Evolutionary conservation across 1,140 invertebrate genomes (phyloP).

Genomic region (Drosophila sechellia): DNA sequence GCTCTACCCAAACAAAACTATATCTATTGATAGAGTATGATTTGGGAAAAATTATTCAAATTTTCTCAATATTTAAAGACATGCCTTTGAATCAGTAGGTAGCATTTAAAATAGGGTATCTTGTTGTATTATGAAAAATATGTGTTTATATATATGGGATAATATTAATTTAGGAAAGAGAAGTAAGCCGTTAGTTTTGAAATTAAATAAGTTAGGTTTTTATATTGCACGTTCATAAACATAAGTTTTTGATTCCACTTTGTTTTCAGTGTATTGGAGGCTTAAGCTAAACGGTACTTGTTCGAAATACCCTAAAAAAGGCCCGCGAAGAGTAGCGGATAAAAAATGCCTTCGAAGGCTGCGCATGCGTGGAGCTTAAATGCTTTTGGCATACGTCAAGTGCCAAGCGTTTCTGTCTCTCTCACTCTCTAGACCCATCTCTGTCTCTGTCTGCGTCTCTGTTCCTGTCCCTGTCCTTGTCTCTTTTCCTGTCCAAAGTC

Average conservation of each 20-base stretch:
- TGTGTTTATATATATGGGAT: no score
- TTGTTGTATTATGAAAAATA: no score
- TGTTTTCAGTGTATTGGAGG: neutral
- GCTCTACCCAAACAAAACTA: neutral
- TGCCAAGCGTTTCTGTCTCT: slow-evolving; percentile 37
- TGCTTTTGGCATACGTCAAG: slow-evolving; percentile 73
- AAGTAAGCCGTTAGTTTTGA: no score
- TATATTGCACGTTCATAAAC: no score
- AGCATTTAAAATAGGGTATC: no score
- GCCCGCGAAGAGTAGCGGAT: slow-evolving; percentile 1
- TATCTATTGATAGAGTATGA: no score
- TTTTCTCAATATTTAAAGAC: neutral
- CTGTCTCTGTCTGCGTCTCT: slow-evolving; percentile 2
- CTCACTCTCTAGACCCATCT: slow-evolving; percentile 1
- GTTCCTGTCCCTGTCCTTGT: slow-evolving; percentile 4
- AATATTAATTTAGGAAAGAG: neutral
- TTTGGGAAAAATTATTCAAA: no score
- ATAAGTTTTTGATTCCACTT: no score
- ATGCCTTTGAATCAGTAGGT: no score
- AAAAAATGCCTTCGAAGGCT: slow-evolving; percentile 38
- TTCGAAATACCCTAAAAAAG: slow-evolving; percentile 16
- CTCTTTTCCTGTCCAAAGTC: slow-evolving; percentile 15
- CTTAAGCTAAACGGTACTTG: slow-evolving; percentile 46
- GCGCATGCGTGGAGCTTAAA: slow-evolving; percentile 70
- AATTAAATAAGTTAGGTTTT: no score